These are phyloP conservation scores for Pseudomyrmex flavicornis DNA, from an alignment of 1,140 invertebrate genomes.

Conservation along the genomic window DNA sequence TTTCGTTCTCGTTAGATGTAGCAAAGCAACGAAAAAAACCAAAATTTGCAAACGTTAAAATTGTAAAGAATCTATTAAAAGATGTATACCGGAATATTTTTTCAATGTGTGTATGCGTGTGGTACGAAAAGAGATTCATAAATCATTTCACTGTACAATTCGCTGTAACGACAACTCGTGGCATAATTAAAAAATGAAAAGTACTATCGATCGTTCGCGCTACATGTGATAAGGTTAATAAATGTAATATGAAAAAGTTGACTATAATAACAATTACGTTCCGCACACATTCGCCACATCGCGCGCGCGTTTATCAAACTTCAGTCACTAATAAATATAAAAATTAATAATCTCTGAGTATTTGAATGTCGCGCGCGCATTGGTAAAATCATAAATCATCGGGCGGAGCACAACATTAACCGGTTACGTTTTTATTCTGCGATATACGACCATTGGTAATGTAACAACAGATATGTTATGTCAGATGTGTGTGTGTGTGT, in stretches of 20 bases:
- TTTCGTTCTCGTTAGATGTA: background rate
- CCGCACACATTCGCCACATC: background rate
- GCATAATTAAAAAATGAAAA: constrained; percentile 37
- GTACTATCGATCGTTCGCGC: constrained; percentile 15
- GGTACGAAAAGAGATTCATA: constrained; percentile 16
- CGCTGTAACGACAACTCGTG: constrained; percentile 8
- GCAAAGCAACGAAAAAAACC: background rate
- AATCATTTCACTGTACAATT: constrained; percentile 35
- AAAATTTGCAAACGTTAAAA: background rate
- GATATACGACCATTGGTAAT: background rate
- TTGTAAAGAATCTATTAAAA: too few relatives aligned
- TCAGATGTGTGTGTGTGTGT: background rate
- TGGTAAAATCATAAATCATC: constrained; percentile 44
- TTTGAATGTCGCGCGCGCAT: background rate
- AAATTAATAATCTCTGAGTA: constrained; percentile 21
- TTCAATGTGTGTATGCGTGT: too few relatives aligned
- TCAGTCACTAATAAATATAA: constrained; percentile 35
- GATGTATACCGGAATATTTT: too few relatives aligned
- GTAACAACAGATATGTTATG: background rate
- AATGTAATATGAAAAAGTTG: constrained; percentile 10
- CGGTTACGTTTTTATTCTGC: constrained; percentile 21
- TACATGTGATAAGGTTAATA: background rate
- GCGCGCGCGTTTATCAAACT: background rate
- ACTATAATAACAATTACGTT: constrained; percentile 34
- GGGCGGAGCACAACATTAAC: constrained; percentile 8